phyloP scores from a whole-genome alignment of 2,113 vertebrate species.

The Nibea albiflora region DNA sequence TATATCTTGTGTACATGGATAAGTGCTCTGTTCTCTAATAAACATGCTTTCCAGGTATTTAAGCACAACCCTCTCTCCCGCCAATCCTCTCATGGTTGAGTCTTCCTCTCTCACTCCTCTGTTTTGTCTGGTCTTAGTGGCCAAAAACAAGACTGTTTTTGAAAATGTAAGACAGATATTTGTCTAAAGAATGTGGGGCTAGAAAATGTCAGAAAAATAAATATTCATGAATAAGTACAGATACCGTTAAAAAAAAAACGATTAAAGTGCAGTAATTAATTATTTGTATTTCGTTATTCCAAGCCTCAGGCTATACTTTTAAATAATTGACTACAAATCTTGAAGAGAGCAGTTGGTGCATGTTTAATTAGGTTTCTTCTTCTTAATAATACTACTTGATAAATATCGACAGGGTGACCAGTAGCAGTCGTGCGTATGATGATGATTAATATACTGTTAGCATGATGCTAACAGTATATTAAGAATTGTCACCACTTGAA shows the following conservation, averaged over 20 bases:
- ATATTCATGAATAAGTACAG: too few relatives aligned
- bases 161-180: too few relatives aligned
- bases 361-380: not conserved
- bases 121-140: too few relatives aligned
- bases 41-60: not conserved
- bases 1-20: not conserved
- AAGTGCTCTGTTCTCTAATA: not conserved
- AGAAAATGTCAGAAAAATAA: too few relatives aligned
- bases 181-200: too few relatives aligned
- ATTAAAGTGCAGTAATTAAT: too few relatives aligned
- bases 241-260: too few relatives aligned
- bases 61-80: not conserved
- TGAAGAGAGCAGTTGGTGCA: not conserved
- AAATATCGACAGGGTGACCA: not conserved
- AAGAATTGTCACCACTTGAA: not conserved
- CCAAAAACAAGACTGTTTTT: too few relatives aligned
- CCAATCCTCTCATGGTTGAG: not conserved
- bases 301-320: not conserved
- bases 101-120: too few relatives aligned
- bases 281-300: too few relatives aligned
- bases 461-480: not conserved
- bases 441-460: too few relatives aligned
- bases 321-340: not conserved
- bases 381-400: not conserved
- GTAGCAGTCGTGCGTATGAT: not conserved